Evolutionary conservation across 2,888 invertebrate species (phyloP), one percentile per base, ranked within the genome.

Genomic region (Capitulum mitella): DNA sequence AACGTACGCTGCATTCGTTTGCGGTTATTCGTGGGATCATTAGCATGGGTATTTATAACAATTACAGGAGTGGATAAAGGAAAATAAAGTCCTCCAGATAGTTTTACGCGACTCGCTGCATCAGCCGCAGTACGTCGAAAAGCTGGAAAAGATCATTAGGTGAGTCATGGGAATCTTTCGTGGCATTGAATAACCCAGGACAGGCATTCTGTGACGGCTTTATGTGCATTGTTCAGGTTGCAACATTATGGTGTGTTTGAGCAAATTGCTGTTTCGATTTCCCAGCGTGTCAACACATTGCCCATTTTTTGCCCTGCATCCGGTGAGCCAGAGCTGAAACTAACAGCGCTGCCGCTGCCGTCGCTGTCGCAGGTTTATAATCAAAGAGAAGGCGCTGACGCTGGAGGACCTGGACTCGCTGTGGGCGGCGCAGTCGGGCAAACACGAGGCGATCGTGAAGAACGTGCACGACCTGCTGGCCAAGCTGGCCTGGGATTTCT

Each of bases 401-500:
- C 87, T 94, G 78, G 92, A 93, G 82, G 98, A 98, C 86, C 88
- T 98, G 83, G 97, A 98, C 85, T 94, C 94, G 26, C 93, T 98
- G 81, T 98, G 98, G 98, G 93, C 93, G 79, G 97, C 98, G 6
- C 98, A 98, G 87, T 86, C 86, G 80, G 79, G 82, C 26, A 81
- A 82, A 58, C 82, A 82, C 78, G 82, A 82, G 75, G 97, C 97
- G 16, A 98, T 98, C 83, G 98, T 98, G 16, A 98, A 96, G 86
- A 98, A 98, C 85, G 93, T 98, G 70, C 98, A 98, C 85, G 98
- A 98, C 85, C 87, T 98, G 82, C 86, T 98, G 80, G 97, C 98
- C 19, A 98, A 98, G 87, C 88, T 98, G 78, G 98, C 98, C 0
- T 98, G 97, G 97, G 98, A 98, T 86, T 98, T 98, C 86, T 94